A percentile compares a stretch with the other conserved stretches of the same genome.
Conservation (phyloP, 1,140 invertebrate genomes). For the Coelopa frigida region DNA sequence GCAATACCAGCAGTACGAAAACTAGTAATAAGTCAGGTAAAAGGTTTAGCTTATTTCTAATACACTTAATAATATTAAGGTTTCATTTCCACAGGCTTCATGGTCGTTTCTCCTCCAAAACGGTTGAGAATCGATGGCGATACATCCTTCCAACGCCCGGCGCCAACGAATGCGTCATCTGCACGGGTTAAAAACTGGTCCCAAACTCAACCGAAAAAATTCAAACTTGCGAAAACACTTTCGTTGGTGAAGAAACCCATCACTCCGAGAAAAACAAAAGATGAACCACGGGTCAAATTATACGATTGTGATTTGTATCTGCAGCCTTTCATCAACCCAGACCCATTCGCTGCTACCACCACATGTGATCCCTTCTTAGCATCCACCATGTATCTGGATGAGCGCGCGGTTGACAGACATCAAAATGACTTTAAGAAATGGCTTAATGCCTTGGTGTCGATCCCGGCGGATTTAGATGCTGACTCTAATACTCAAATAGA, state of each 20-base stretch:
- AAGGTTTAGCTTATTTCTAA: no score
- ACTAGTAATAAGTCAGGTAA: no score
- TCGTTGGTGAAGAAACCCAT: constrained; percentile 26
- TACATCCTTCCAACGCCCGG: constrained; percentile 2
- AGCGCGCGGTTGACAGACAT: constrained; percentile 70
- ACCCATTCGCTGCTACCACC: constrained; percentile 55
- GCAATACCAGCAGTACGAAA: neutral
- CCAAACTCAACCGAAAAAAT: constrained; percentile 27
- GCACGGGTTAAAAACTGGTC: constrained; percentile 20
- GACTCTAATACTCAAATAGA: constrained; percentile 57
- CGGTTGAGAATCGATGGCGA: constrained; percentile 23
- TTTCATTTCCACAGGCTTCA: neutral
- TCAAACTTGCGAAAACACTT: constrained; percentile 25
- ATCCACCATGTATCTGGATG: constrained; percentile 66
- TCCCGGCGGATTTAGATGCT: constrained; percentile 62
- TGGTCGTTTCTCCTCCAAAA: constrained; percentile 30
- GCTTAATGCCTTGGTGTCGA: constrained; percentile 79
- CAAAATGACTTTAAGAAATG: constrained; percentile 77
- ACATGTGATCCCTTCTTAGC: constrained; percentile 62
- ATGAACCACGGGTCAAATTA: constrained; percentile 20
- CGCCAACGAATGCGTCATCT: constrained; percentile 21
- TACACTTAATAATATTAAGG: no score
- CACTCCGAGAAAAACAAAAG: constrained; percentile 20
- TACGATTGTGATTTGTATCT: constrained; percentile 37
- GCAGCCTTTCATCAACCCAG: constrained; percentile 45